Percentiles rank a stretch among this genome's conserved stretches.
Evolutionary conservation across 2,797 vertebrate species (phyloP).

Genomic region (Taeniopygia guttata): DNA sequence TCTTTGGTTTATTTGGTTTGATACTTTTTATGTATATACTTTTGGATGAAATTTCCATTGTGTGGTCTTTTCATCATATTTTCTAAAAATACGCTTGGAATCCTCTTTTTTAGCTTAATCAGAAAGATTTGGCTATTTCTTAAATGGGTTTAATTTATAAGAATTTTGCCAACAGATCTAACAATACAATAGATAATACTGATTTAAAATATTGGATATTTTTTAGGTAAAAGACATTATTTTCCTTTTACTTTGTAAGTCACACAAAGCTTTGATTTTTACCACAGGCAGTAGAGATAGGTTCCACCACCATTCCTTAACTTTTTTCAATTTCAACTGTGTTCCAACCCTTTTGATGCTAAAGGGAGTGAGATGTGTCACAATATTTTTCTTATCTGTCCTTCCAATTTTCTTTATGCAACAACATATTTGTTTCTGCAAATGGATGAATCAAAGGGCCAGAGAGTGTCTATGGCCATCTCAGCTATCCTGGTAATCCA

Average conservation of each 20-base stretch:
- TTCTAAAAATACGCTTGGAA: background rate
- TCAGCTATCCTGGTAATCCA: background rate
- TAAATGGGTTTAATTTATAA: background rate
- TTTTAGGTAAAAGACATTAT: background rate
- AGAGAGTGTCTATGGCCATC: accelerated
- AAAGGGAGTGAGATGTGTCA: background rate
- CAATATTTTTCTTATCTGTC: background rate
- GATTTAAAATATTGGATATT: background rate
- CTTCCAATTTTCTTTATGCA: background rate
- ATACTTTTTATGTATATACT: background rate
- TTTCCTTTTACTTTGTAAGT: background rate
- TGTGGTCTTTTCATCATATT: background rate
- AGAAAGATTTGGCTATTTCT: background rate
- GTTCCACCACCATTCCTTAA: accelerated
- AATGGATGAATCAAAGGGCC: background rate
- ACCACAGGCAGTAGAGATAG: background rate
- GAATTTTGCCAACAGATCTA: background rate
- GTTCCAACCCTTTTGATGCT: background rate
- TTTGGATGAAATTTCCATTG: background rate
- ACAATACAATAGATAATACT: background rate
- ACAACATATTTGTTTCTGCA: background rate
- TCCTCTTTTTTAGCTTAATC: background rate
- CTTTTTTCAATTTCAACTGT: background rate
- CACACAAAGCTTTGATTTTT: background rate
- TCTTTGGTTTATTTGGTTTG: background rate